phyloP scores from a whole-genome alignment of 2,113 vertebrate species.

The Colaptes auratus region DNA sequence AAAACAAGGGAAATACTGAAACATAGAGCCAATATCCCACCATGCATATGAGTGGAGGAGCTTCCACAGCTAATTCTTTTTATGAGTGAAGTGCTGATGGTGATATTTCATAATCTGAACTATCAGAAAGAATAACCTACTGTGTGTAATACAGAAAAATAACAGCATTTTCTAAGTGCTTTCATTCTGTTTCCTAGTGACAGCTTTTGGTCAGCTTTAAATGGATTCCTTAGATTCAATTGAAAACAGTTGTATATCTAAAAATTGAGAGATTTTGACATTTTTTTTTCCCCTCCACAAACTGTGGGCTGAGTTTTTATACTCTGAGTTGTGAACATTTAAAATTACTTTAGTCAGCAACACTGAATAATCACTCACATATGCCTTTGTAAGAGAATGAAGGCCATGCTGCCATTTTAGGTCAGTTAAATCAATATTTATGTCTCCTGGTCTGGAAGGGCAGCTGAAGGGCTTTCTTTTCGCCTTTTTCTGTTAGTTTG shows the following conservation, averaged over 20 bases:
- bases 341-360: background rate
- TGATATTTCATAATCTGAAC: background rate
- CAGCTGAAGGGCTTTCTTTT: background rate
- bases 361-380: background rate
- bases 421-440: background rate
- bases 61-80: background rate
- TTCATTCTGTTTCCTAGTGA: background rate
- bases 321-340: background rate
- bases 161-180: background rate
- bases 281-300: background rate
- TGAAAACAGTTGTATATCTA: background rate
- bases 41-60: background rate
- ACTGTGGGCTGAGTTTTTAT: background rate
- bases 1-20: background rate
- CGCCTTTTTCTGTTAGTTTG: background rate
- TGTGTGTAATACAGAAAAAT: background rate
- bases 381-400: background rate
- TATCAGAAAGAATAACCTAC: background rate
- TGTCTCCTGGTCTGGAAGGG: background rate
- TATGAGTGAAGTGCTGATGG: background rate
- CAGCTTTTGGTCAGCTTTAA: background rate
- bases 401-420: background rate
- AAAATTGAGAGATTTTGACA: background rate
- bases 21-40: background rate
- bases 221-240: background rate